Conservation (phyloP, 2,888 invertebrate species). For the Chymomyza fuscimana region DNA sequence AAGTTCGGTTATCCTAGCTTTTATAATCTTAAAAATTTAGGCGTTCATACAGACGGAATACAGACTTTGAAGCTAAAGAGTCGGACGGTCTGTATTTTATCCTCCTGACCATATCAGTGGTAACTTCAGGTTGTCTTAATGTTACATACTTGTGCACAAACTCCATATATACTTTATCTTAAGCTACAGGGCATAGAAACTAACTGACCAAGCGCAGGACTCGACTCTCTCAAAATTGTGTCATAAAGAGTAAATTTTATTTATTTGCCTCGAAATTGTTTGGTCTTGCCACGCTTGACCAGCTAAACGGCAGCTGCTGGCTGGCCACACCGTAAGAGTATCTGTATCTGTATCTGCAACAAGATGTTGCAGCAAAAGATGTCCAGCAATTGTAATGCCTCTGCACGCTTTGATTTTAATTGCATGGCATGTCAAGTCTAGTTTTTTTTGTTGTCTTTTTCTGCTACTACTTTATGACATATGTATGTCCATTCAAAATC, state of each 20-base stretch:
- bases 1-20: no score
- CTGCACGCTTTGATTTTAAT: conserved; percentile 70
- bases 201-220: conserved; percentile 3
- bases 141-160: no score
- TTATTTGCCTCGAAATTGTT: conserved; percentile 43
- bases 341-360: conserved; percentile 13
- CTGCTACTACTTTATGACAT: conserved; percentile 51
- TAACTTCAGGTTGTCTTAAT: no score
- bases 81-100: no score
- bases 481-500: conserved; percentile 57
- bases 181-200: neutral
- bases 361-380: conserved; percentile 15
- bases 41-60: no score
- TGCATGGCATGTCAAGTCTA: conserved; percentile 39
- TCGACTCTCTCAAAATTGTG: conserved; percentile 25
- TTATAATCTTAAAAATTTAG: no score
- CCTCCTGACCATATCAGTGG: no score
- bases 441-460: conserved; percentile 28
- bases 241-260: conserved; percentile 27
- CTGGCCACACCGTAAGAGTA: neutral
- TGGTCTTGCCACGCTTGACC: conserved; percentile 37
- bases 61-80: no score
- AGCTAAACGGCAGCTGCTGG: conserved; percentile 38
- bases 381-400: conserved; percentile 48
- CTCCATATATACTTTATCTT: no score